Evolutionary conservation across 1,140 invertebrate genomes (phyloP).

Genomic region (Diachasmimorpha longicaudata): DNA sequence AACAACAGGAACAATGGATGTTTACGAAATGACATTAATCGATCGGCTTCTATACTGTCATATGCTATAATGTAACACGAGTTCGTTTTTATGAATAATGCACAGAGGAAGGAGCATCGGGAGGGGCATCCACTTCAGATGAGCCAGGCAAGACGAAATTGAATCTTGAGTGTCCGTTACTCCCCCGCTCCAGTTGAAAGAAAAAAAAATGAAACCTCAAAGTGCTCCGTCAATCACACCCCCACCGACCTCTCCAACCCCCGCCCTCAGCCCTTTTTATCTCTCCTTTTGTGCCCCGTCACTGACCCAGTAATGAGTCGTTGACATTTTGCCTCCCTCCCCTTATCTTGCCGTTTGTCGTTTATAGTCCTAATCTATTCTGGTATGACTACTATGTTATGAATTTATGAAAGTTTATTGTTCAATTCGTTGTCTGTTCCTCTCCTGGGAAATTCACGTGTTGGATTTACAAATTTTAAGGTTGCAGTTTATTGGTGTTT

Average conservation of each 20-base stretch:
- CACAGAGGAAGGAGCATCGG: conserved; percentile 59
- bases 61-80: conserved; percentile 53
- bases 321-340: neutral
- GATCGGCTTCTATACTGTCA: neutral
- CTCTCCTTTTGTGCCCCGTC: neutral
- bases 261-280: neutral
- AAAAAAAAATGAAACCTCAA: neutral
- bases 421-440: neutral
- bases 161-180: conserved; percentile 57
- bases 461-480: neutral
- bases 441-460: neutral
- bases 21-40: neutral
- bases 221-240: conserved; percentile 32
- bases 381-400: neutral
- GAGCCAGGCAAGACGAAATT: conserved; percentile 62
- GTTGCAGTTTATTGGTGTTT: neutral
- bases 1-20: neutral
- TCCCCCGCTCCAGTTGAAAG: conserved; percentile 41
- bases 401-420: neutral
- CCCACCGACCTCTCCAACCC: no score
- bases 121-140: conserved; percentile 59
- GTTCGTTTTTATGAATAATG: conserved; percentile 62
- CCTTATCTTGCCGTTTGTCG: neutral
- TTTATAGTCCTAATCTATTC: neutral
- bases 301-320: neutral